These are phyloP conservation scores for Alaudala cheleensis DNA, from an alignment of 2,113 vertebrate genomes.

Conservation along the genomic window DNA sequence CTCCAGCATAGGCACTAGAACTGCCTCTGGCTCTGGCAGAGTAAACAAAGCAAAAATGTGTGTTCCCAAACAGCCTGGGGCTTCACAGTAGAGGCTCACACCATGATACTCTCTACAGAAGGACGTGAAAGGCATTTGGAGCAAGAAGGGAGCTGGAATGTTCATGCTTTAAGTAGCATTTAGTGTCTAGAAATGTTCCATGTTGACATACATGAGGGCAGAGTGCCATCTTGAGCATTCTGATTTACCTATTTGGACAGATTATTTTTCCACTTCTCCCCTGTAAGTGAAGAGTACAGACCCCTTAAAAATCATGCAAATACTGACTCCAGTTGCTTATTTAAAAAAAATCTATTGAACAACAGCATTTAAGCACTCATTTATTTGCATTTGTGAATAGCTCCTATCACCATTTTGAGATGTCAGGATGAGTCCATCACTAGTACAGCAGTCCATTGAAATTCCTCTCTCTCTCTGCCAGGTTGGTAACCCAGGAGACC, in stretches of 20 bases:
- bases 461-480: conserved; percentile 32
- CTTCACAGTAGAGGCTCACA: not conserved
- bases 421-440: not conserved
- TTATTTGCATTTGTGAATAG: not conserved
- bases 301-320: not conserved
- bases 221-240: not conserved
- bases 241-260: not conserved
- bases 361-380: not conserved
- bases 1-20: accelerated
- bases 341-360: not conserved
- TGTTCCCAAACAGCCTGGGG: not conserved
- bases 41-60: not conserved
- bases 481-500: conserved; percentile 86
- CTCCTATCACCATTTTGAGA: not conserved
- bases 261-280: not conserved
- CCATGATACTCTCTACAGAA: not conserved
- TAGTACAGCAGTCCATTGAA: accelerated
- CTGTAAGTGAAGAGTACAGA: not conserved
- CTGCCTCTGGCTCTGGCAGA: not conserved
- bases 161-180: not conserved
- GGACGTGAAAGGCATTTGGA: not conserved
- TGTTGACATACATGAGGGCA: accelerated
- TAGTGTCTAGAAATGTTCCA: not conserved
- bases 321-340: not conserved
- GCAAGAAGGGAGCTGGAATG: not conserved